Evolutionary conservation across 37 sponge, comb jelly and placozoan genomes (phyloP).

Genomic region (Beroe forskalii): DNA sequence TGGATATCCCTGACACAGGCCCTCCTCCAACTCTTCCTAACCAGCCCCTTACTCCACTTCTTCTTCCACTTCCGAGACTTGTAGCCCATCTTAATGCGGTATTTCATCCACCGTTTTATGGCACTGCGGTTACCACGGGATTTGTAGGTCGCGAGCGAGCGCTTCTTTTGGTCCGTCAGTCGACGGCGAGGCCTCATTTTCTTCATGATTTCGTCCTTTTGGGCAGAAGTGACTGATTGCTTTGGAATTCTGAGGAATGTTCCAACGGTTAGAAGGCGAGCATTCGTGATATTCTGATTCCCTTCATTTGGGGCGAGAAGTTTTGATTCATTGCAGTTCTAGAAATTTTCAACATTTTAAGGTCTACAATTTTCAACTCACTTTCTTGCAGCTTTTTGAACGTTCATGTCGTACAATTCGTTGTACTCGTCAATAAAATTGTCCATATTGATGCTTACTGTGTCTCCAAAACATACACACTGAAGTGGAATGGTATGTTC

Average conservation of each 20-base stretch:
- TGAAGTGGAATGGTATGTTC: constrained; percentile 11
- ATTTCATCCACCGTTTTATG: background rate
- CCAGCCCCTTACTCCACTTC: background rate
- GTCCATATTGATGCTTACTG: constrained; percentile 93
- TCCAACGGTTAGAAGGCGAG: too few relatives aligned
- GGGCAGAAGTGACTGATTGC: background rate
- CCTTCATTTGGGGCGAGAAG: too few relatives aligned
- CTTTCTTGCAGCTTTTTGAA: background rate
- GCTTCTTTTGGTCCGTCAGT: background rate
- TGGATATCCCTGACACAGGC: background rate
- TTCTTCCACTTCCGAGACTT: background rate
- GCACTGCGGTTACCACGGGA: background rate
- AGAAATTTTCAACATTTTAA: too few relatives aligned
- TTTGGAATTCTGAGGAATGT: background rate
- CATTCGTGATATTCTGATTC: too few relatives aligned
- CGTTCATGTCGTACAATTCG: constrained; percentile 4
- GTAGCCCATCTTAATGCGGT: background rate
- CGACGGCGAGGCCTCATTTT: constrained; percentile 7
- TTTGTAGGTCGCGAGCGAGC: background rate
- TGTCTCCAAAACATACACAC: constrained; percentile 82
- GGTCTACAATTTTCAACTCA: too few relatives aligned
- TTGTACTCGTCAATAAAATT: constrained; percentile 79
- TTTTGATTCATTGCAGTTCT: too few relatives aligned
- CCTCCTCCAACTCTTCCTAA: background rate
- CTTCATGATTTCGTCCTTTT: background rate